phyloP scores from a whole-genome alignment of 1,140 invertebrate genomes.

The Marisa cornuarietis region DNA sequence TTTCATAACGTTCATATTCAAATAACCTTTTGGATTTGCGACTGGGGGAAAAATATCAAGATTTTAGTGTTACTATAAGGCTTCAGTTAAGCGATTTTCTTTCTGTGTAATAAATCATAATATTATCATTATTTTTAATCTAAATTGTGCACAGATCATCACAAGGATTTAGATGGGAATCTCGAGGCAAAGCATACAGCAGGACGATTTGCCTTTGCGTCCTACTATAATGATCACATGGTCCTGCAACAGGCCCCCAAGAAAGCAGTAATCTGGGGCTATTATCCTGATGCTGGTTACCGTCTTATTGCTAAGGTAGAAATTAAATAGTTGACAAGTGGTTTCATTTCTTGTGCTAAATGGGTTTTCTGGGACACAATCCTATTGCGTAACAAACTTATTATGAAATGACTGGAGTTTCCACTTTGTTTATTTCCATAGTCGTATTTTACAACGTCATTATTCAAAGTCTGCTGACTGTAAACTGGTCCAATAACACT shows the following conservation, averaged over 20 bases:
- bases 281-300: slow-evolving; percentile 42
- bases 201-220: slow-evolving; percentile 42
- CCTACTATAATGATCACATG: slow-evolving; percentile 55
- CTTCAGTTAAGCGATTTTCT: no score
- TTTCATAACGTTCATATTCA: no score
- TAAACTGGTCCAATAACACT: no score
- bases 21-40: no score
- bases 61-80: no score
- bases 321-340: no score
- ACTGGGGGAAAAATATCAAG: no score
- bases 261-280: slow-evolving; percentile 52
- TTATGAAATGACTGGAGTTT: not conserved
- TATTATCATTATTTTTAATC: not conserved
- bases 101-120: no score
- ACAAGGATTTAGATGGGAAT: not conserved
- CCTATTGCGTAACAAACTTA: not conserved
- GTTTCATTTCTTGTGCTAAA: not conserved
- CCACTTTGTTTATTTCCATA: not conserved
- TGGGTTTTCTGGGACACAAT: not conserved
- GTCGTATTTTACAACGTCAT: no score
- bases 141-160: not conserved
- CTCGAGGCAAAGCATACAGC: not conserved
- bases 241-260: slow-evolving; percentile 54
- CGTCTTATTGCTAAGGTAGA: slow-evolving; percentile 36
- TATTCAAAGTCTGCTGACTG: no score